phyloP scores from a whole-genome alignment of 2,888 invertebrate species.

The Petrophora chlorosata region DNA sequence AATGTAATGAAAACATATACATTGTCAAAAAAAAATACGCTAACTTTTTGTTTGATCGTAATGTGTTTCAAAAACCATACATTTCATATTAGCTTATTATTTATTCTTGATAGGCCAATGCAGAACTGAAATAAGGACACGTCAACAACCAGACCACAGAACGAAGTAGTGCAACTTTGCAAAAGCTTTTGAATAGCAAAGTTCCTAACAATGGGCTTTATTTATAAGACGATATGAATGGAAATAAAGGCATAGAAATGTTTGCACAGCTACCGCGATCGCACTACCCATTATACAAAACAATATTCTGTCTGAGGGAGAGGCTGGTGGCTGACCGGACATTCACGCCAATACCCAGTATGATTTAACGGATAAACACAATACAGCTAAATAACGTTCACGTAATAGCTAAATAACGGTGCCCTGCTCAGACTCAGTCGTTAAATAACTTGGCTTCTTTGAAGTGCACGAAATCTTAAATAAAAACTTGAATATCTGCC shows the following conservation, averaged over 20 bases:
- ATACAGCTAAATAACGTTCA: no score
- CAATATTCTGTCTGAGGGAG: conserved; percentile 40
- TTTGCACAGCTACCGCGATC: conserved; percentile 40
- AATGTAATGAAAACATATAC: no score
- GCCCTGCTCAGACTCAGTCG: no score
- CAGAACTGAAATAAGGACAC: conserved; percentile 63
- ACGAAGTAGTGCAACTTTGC: conserved; percentile 36
- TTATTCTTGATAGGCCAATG: conserved; percentile 36
- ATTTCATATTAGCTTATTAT: conserved; percentile 45
- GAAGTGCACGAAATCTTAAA: no score
- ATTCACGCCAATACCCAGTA: conserved; percentile 29
- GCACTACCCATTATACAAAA: conserved; percentile 44
- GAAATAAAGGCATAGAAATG: conserved; percentile 17
- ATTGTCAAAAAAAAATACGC: no score
- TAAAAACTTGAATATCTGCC: conserved; percentile 1
- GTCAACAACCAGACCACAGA: conserved; percentile 64
- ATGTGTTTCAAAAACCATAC: conserved; percentile 32
- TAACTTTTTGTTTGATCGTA: background rate
- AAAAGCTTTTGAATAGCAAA: conserved; percentile 13
- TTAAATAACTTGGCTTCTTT: no score
- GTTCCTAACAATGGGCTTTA: conserved; percentile 42
- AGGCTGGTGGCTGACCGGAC: conserved; percentile 35
- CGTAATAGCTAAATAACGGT: no score
- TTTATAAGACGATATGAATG: conserved; percentile 32
- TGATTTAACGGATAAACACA: background rate